A percentile compares a stretch with the other conserved stretches of the same genome.
Evolutionary conservation across 2,113 vertebrate genomes (phyloP).

Genomic region (Dipodomys stephensi): DNA sequence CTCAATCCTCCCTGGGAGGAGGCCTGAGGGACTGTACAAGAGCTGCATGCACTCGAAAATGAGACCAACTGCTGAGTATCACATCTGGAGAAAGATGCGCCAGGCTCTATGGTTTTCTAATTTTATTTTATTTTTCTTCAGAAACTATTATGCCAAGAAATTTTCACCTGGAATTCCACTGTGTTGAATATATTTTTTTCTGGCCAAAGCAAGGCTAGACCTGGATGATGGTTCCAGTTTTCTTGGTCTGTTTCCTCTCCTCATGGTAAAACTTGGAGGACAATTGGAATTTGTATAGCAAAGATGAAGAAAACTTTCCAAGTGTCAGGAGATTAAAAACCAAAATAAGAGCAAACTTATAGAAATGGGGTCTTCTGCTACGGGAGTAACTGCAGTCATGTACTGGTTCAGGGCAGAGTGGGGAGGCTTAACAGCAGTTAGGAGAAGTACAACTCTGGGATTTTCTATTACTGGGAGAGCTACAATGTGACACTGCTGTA

Average conservation of each 20-base stretch:
- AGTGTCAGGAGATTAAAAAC: neutral
- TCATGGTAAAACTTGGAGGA: neutral
- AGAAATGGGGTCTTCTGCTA: neutral
- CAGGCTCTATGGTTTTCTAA: neutral
- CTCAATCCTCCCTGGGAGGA: neutral
- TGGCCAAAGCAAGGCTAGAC: neutral
- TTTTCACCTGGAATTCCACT: constrained; percentile 1
- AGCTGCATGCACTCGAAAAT: neutral
- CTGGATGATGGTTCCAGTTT: neutral
- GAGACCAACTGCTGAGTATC: neutral
- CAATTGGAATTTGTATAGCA: neutral
- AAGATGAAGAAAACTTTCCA: neutral
- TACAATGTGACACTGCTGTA: neutral
- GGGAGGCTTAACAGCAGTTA: neutral
- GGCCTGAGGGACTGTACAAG: neutral
- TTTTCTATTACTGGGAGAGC: neutral
- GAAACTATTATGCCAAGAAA: neutral
- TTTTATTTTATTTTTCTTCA: constrained; percentile 39
- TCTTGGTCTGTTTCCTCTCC: neutral
- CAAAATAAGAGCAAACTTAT: neutral
- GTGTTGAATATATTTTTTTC: neutral
- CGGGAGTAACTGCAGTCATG: too few relatives aligned
- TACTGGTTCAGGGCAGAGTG: neutral
- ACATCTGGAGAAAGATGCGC: neutral
- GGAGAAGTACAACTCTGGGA: neutral